Conservation (phyloP, 2,113 vertebrate genomes). For the Rhinoderma darwinii region DNA sequence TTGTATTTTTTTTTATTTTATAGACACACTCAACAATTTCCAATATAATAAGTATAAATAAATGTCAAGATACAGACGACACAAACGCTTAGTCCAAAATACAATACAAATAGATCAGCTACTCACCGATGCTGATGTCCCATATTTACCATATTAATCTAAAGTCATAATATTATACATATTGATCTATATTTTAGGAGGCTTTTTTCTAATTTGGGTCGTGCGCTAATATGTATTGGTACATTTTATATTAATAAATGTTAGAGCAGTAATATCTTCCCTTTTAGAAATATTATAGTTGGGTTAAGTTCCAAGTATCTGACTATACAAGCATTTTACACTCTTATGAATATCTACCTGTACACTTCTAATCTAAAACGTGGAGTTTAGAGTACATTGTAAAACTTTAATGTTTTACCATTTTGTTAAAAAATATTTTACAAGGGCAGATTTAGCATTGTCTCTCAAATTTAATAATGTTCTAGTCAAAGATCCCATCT, state of each 20-base stretch:
- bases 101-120: too few relatives aligned
- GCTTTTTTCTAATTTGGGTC: too few relatives aligned
- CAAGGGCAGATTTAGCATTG: conserved; percentile 22
- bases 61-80: too few relatives aligned
- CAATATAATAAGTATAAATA: not conserved
- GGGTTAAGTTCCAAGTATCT: not conserved
- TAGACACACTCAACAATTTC: not conserved
- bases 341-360: conserved; percentile 45
- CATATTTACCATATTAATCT: too few relatives aligned
- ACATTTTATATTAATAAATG: conserved; percentile 18
- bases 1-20: not conserved
- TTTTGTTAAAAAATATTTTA: conserved; percentile 38
- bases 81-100: too few relatives aligned
- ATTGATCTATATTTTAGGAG: too few relatives aligned
- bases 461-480: conserved; percentile 17
- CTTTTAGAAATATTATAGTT: not conserved
- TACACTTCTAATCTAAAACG: conserved; percentile 34
- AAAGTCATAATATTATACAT: too few relatives aligned
- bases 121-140: too few relatives aligned
- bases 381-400: conserved; percentile 10
- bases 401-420: conserved; percentile 42
- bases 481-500: not conserved
- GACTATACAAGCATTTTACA: conserved; percentile 39
- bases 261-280: conserved; percentile 43
- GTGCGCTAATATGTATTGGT: not conserved